These are phyloP conservation scores for Elephantulus edwardii DNA, from an alignment of 2,113 vertebrate genomes.

Conservation along the genomic window DNA sequence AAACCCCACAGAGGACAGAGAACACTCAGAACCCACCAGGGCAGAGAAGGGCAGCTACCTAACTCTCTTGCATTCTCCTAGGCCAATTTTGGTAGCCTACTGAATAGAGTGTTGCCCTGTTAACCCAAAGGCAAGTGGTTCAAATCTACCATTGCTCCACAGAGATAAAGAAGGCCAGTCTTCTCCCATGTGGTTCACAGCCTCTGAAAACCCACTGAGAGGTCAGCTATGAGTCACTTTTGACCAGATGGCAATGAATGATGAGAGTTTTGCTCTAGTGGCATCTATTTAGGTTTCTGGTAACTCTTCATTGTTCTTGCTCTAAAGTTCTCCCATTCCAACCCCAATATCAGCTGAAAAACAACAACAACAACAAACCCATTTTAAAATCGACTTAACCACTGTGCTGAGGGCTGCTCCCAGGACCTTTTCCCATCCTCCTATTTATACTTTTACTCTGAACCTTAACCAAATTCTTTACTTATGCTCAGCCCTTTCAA, in stretches of 20 bases:
- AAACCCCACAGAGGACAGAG: background rate
- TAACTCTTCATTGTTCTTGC: background rate
- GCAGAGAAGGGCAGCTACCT: background rate
- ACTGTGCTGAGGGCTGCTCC: background rate
- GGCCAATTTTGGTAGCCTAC: background rate
- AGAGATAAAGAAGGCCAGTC: too few species aligned
- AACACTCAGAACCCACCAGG: background rate
- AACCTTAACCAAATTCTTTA: background rate
- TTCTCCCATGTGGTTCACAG: too few species aligned
- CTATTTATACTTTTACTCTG: background rate
- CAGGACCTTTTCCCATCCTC: background rate
- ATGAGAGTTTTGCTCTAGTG: background rate
- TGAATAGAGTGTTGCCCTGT: too few species aligned
- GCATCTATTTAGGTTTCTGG: background rate
- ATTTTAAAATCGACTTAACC: background rate
- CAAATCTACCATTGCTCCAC: too few species aligned
- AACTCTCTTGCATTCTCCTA: background rate
- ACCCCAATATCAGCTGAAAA: too few species aligned
- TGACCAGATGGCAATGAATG: too few species aligned
- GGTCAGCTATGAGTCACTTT: too few species aligned
- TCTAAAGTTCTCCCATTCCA: background rate
- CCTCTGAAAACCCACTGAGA: too few species aligned
- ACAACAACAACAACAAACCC: background rate
- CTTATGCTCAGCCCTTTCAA: background rate
- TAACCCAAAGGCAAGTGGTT: too few species aligned